Evolutionary conservation across 2,888 invertebrate genomes (phyloP).

Genomic region (Rosalia funebris): DNA sequence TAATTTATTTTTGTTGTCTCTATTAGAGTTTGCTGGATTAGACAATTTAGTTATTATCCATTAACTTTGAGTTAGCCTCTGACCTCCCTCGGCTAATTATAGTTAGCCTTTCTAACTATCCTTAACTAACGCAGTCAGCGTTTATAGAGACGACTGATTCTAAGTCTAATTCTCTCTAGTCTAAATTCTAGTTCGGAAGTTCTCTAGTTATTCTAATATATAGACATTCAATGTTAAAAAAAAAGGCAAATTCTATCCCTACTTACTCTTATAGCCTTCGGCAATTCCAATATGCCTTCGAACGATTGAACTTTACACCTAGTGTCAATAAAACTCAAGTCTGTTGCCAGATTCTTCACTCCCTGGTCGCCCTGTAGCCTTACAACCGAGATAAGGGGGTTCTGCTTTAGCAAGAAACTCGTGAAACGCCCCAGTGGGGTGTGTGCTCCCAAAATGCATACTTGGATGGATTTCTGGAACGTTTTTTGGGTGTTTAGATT

Average conservation of each 20-base stretch:
- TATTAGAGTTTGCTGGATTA: too few species aligned
- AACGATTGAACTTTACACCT: conserved; percentile 51
- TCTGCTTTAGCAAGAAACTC: conserved; percentile 68
- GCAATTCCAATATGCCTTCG: conserved; percentile 45
- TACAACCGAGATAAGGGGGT: conserved; percentile 61
- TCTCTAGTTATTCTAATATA: too few species aligned
- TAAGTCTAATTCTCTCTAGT: too few species aligned
- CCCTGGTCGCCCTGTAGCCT: conserved; percentile 54
- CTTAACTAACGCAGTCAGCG: too few species aligned
- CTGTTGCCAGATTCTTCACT: conserved; percentile 53
- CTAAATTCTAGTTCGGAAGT: too few species aligned
- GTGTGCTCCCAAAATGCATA: conserved; percentile 66
- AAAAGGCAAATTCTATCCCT: not conserved
- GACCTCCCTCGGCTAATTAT: too few species aligned
- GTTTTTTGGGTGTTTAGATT: conserved; percentile 4
- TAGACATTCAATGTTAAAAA: too few species aligned
- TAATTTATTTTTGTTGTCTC: too few species aligned
- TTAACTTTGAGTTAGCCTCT: too few species aligned
- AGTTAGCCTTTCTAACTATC: too few species aligned
- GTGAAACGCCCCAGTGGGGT: conserved; percentile 66
- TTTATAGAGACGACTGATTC: too few species aligned
- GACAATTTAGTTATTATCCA: too few species aligned
- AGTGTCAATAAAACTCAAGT: conserved; percentile 58
- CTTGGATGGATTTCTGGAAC: conserved; percentile 48
- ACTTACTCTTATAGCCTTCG: conserved; percentile 55